Evolutionary conservation across 1,140 invertebrate genomes (phyloP).

Genomic region (Amyelois transitella): DNA sequence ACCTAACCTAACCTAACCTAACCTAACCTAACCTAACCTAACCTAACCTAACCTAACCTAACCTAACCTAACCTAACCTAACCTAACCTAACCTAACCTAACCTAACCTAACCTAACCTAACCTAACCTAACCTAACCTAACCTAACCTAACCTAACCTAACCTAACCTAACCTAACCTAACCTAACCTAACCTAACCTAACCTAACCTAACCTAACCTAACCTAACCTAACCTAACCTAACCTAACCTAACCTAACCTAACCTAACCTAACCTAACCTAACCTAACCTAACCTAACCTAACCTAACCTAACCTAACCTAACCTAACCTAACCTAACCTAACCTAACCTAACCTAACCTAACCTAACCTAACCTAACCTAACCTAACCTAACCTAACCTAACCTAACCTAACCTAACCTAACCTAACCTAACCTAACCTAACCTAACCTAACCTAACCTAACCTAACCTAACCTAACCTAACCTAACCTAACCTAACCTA

Average conservation of each 20-base stretch:
- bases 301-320: slow-evolving; percentile 21
- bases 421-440: slow-evolving; percentile 27
- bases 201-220: slow-evolving; percentile 24
- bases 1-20: slow-evolving; percentile 31
- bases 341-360: slow-evolving; percentile 24
- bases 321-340: slow-evolving; percentile 26
- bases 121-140: slow-evolving; percentile 21
- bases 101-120: slow-evolving; percentile 25
- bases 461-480: slow-evolving; percentile 17
- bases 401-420: slow-evolving; percentile 19
- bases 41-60: slow-evolving; percentile 23
- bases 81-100: slow-evolving; percentile 21
- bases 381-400: slow-evolving; percentile 9
- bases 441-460: slow-evolving; percentile 27
- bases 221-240: slow-evolving; percentile 23
- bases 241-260: slow-evolving; percentile 23
- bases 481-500: slow-evolving; percentile 14
- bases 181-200: slow-evolving; percentile 23
- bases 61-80: slow-evolving; percentile 24
- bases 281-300: slow-evolving; percentile 17
- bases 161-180: slow-evolving; percentile 26
- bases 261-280: slow-evolving; percentile 22
- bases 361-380: slow-evolving; percentile 7
- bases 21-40: slow-evolving; percentile 17
- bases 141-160: slow-evolving; percentile 23